Base-by-base conservation (phyloP, 2,113 vertebrate species). In the Sturnira hondurensis region DNA sequence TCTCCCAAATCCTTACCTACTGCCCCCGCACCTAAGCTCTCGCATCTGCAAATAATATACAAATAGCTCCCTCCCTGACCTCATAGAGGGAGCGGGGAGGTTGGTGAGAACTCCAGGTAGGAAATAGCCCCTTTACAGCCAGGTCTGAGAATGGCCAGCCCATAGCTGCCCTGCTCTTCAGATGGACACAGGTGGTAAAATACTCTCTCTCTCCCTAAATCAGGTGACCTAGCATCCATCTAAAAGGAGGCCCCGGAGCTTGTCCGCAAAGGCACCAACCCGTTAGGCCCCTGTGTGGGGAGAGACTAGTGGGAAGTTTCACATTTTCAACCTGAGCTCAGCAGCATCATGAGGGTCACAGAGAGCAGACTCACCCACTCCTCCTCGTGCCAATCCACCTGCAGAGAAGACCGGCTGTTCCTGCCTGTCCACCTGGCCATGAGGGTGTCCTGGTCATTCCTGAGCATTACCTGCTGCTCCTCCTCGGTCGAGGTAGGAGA, bases 391-490 rank as follows among this genome's bases (percentile, higher is more conserved):
- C 99, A 99, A 96, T 99, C 99, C 14, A 98, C 98, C 28, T 99
- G 99, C 95, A 99, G 98, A 20, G 99, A 99, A 47, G 99, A 98
- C 1, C 99, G 98, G 97, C 99, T 99, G 96, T 99, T 99, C 96
- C 99, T 97, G 26, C 99, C 99, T 0, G 99, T 99, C 99, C 99
- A 99, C 96, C 99, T 99, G 97, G 99, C 99, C 81, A 99, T 98
- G 74, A 99, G 98, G 0, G 99, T 99, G 97, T 99, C 99, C 98
- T 99, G 99, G 98, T 99, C 99, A 10, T 99, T 99, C 17, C 99
- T 99, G 26, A 99, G 99, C 97, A 99, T 99, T 70, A 99, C 99
- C 96, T 99, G 99, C 96, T 99, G 99, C 63, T 99, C 99, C 11
- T 98, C 98, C 77, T 99, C 99, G 0, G 98, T 98, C 6, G 99